Conservation (phyloP, 2,113 vertebrate genomes). For the Garra rufa region DNA sequence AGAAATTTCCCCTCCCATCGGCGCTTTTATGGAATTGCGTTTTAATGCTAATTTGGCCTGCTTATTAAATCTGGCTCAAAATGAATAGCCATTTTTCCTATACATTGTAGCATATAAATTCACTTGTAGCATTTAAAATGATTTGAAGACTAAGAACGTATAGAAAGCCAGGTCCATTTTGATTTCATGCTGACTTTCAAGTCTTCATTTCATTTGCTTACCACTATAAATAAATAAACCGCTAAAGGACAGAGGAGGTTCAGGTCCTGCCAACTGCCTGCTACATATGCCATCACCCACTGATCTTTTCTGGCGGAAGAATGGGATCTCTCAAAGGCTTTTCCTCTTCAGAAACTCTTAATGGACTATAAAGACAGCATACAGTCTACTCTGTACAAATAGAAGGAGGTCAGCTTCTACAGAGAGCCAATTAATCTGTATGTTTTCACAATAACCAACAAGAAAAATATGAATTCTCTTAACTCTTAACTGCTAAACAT, state of each 20-base stretch:
- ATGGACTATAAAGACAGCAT: background rate
- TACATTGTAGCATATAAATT: background rate
- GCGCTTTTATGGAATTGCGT: too few species aligned
- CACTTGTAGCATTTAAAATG: background rate
- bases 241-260: background rate
- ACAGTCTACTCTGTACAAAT: background rate
- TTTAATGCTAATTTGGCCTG: too few species aligned
- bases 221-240: background rate
- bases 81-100: background rate
- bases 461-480: background rate
- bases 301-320: conserved; percentile 5
- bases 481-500: background rate
- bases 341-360: background rate
- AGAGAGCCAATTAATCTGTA: conserved; percentile 17
- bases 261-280: background rate
- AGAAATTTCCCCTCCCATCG: too few species aligned
- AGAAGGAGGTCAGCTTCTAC: background rate
- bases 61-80: too few species aligned
- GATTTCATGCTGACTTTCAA: background rate
- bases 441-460: background rate
- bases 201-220: background rate
- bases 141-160: background rate
- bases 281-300: conserved; percentile 17
- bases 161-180: background rate
- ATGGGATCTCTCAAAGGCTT: background rate